Evolutionary conservation across 1,140 invertebrate genomes (phyloP), one percentile per base, ranked within the genome.

Genomic region (Saccostrea glomerata): DNA sequence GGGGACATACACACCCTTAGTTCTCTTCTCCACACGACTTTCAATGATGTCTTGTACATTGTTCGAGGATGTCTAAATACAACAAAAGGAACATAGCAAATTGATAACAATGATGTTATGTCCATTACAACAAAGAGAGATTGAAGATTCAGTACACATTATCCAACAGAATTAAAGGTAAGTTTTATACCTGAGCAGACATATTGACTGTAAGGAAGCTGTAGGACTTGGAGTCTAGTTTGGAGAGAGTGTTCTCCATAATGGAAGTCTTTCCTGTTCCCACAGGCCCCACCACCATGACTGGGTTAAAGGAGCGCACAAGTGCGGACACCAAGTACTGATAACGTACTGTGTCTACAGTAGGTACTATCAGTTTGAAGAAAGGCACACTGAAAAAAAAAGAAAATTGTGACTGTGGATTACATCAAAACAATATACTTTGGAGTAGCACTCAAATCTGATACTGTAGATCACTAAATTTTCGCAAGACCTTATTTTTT

Each of bases 291-390:
- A 97, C 96, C 1, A 98, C 92, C 86, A 98, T 94, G 1, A 97
- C 96, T 1, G 97, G 97, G 93, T 96, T 95, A 0, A 96, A 96
- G 20, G 96, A 94, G 54, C 93, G 94, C 36, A 98, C 93, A 60
- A 98, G 95, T 6, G 96, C 95, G 60, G 96, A 95, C 0, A 97
- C 96, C 0, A 98, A 94, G 93, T 96, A 97, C 92, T 97, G 96
- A 94, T 98, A 97, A 13, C 97, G 95, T 4, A 98, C 95, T 9
- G 97, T 98, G 93, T 98, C 97, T 17, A 97, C 96, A 0, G 97
- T 98, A 0, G 97, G 97, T 5, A 98, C 97, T 66, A 97, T 96
- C 85, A 98, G 97, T 93, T 97, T 97, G 95, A 97, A 97, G 95
- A 98, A 98, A 17, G 97, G 97, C 12, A 96, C 92, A 30, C 97